phyloP scores from a whole-genome alignment of 2,888 invertebrate species.

The Ochropacha duplaris region DNA sequence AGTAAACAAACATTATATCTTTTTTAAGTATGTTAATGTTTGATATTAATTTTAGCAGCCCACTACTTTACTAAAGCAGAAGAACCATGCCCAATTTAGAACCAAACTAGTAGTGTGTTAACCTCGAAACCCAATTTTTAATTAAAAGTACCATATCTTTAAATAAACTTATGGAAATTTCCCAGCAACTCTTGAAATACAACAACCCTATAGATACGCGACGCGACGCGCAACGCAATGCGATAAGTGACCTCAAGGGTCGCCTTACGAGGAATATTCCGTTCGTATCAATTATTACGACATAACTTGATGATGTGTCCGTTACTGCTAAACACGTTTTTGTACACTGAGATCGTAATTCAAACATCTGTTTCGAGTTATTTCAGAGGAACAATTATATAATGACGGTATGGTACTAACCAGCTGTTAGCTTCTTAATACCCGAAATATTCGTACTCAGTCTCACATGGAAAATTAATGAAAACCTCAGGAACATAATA shows the following conservation, averaged over 20 bases:
- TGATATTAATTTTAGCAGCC: neutral
- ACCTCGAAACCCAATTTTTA: neutral
- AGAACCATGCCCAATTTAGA: neutral
- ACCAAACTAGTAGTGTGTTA: neutral
- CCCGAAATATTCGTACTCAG: no score
- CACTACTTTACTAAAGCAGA: neutral
- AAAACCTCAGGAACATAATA: no score
- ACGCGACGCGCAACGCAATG: constrained; percentile 17
- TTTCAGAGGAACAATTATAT: neutral
- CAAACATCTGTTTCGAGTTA: constrained; percentile 4
- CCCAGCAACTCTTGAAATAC: constrained; percentile 6
- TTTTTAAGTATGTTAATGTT: neutral
- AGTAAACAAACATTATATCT: neutral
- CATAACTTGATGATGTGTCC: constrained; percentile 17
- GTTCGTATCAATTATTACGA: constrained; percentile 34
- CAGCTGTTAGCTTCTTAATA: neutral
- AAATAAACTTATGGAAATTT: neutral
- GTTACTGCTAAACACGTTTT: neutral
- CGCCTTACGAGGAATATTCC: constrained; percentile 42
- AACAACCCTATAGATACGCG: constrained; percentile 27
- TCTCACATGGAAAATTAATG: no score
- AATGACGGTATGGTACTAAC: neutral
- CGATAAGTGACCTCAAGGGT: constrained; percentile 33
- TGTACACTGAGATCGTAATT: neutral
- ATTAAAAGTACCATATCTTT: neutral